Conservation (phyloP, 2,888 invertebrate genomes). For the Pristionchus entomophagus region DNA sequence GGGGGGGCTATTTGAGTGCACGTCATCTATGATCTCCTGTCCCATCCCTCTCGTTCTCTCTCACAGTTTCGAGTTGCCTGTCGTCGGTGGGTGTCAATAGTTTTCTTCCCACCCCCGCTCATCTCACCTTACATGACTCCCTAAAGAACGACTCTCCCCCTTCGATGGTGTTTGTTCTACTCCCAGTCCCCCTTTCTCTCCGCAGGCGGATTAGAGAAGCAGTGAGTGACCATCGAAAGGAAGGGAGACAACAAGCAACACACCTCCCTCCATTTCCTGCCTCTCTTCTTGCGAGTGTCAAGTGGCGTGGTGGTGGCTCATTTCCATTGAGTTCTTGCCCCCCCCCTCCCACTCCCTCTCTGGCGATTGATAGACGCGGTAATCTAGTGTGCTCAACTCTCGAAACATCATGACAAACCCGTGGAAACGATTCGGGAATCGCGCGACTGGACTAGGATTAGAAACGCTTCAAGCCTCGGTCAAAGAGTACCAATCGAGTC, state of each 20-base stretch:
- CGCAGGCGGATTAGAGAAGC: not conserved
- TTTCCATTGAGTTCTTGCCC: not conserved
- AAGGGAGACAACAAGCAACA: too few relatives aligned
- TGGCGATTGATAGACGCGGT: too few relatives aligned
- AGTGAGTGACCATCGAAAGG: not conserved
- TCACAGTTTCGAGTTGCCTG: not conserved
- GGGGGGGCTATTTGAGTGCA: too few relatives aligned
- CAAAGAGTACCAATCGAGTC: too few relatives aligned
- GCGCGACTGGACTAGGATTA: too few relatives aligned
- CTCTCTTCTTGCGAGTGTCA: not conserved
- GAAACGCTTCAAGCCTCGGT: too few relatives aligned
- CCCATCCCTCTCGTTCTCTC: not conserved
- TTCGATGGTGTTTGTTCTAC: not conserved
- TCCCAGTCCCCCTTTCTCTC: not conserved
- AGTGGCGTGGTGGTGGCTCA: not conserved
- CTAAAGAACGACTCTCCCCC: not conserved
- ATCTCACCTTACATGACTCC: constrained; percentile 20
- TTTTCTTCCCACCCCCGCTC: constrained; percentile 27
- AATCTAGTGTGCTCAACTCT: too few relatives aligned
- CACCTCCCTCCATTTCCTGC: not conserved
- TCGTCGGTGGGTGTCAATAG: not conserved
- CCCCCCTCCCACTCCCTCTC: too few relatives aligned
- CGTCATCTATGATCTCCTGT: not conserved
- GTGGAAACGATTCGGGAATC: too few relatives aligned
- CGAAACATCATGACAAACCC: too few relatives aligned